Percentiles rank a stretch among this genome's conserved stretches.
Conservation (phyloP, 2,113 vertebrate genomes). For the Notarius lentiginosus region DNA sequence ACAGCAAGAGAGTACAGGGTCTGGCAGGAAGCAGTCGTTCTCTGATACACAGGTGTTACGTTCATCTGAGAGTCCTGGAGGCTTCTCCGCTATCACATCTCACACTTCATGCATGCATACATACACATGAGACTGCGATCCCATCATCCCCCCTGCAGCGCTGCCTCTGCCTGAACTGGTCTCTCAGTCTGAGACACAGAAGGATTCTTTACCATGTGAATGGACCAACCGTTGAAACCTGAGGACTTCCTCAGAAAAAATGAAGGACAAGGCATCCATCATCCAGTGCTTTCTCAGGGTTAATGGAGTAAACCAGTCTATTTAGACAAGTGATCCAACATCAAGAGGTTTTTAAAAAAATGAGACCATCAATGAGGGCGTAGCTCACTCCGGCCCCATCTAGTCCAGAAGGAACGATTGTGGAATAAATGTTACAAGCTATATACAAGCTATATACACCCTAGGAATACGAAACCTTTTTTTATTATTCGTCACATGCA, state of each 20-base stretch:
- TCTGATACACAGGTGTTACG: constrained; percentile 33
- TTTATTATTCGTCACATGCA: no score
- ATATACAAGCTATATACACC: no score
- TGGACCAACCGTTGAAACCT: constrained; percentile 14
- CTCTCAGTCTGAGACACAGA: neutral
- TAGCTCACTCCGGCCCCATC: no score
- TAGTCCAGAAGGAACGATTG: no score
- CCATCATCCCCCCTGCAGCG: constrained; percentile 24
- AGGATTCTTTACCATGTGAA: constrained; percentile 24
- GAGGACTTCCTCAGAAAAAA: constrained; percentile 16
- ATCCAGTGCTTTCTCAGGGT: neutral
- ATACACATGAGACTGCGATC: constrained; percentile 17
- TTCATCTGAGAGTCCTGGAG: constrained; percentile 35
- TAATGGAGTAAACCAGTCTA: neutral
- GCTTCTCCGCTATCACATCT: constrained; percentile 23
- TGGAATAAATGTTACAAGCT: no score
- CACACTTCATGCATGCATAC: constrained; percentile 7
- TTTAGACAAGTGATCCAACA: neutral
- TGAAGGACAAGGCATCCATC: constrained; percentile 15
- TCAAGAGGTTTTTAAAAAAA: neutral
- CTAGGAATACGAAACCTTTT: no score
- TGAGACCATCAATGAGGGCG: no score
- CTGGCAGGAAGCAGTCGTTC: constrained; percentile 20
- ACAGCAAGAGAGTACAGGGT: constrained; percentile 27
- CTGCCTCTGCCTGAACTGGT: constrained; percentile 27